Conservation (phyloP, 2,113 vertebrate species). For the Corynorhinus townsendii region DNA sequence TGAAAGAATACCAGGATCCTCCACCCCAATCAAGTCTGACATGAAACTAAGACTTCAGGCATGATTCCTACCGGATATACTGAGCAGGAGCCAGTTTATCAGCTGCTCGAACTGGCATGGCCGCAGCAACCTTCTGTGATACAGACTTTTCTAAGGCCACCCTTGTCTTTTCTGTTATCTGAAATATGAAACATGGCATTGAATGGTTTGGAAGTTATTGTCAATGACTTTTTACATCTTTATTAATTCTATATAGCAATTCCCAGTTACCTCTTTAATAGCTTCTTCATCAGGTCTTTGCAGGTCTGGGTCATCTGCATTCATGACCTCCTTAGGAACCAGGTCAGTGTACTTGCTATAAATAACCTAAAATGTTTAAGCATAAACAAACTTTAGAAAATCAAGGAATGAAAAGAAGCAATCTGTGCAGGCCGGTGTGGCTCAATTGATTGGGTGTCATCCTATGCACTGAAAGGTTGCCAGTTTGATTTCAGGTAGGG, state of each 20-base stretch:
- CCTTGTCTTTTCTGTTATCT: constrained; percentile 98
- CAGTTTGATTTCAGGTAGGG: neutral
- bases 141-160: constrained; percentile 94
- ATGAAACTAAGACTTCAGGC: neutral
- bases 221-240: neutral
- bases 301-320: constrained; percentile 91
- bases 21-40: neutral
- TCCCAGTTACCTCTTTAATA: constrained; percentile 90
- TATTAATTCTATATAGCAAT: neutral
- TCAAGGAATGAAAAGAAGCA: constrained; percentile 38
- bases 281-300: constrained; percentile 95
- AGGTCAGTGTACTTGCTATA: constrained; percentile 99
- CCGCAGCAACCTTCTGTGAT: constrained; percentile 98
- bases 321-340: constrained; percentile 95
- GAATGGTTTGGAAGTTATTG: neutral
- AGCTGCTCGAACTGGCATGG: constrained; percentile 98
- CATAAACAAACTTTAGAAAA: constrained; percentile 57
- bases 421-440: neutral
- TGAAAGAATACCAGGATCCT: neutral
- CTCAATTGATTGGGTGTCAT: neutral
- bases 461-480: neutral
- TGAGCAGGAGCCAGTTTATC: constrained; percentile 98
- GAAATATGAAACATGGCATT: constrained; percentile 56
- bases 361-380: constrained; percentile 86
- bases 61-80: constrained; percentile 90